phyloP scores from a whole-genome alignment of 2,113 vertebrate species.

The Macquaria ambigua region DNA sequence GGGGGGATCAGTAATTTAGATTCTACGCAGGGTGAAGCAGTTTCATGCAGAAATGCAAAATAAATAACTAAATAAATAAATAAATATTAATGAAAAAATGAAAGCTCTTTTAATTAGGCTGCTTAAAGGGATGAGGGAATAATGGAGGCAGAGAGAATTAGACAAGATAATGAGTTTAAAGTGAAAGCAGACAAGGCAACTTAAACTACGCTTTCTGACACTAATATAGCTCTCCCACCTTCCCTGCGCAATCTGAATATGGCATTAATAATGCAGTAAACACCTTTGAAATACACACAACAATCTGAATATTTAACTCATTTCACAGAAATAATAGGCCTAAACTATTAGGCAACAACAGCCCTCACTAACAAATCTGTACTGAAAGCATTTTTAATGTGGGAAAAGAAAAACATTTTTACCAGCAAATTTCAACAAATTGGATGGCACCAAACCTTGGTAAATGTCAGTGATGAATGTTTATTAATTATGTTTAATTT shows the following conservation, averaged over 20 bases:
- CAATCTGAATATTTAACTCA: conserved; percentile 69
- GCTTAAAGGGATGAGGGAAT: conserved; percentile 82
- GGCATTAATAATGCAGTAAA: conserved; percentile 81
- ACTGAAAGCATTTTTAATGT: conserved; percentile 43
- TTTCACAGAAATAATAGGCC: conserved; percentile 62
- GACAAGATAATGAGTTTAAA: conserved; percentile 83
- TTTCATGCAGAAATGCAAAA: conserved; percentile 60
- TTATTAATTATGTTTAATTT: conserved; percentile 64
- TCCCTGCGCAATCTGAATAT: conserved; percentile 68
- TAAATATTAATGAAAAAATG: conserved; percentile 74
- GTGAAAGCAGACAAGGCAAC: conserved; percentile 75
- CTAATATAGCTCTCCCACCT: conserved; percentile 69
- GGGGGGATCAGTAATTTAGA: conserved; percentile 55
- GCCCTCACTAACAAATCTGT: conserved; percentile 35
- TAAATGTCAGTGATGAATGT: conserved; percentile 43
- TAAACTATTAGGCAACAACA: conserved; percentile 50
- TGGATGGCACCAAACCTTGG: conserved; percentile 13
- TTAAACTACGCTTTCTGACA: conserved; percentile 70
- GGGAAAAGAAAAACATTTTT: conserved; percentile 28
- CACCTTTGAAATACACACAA: conserved; percentile 78
- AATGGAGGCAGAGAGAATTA: conserved; percentile 80
- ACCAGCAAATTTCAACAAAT: conserved; percentile 49
- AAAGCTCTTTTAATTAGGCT: conserved; percentile 82
- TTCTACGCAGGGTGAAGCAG: conserved; percentile 42
- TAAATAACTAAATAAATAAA: conserved; percentile 76